Conservation (phyloP, 2,113 vertebrate species). For the Lepus americanus region DNA sequence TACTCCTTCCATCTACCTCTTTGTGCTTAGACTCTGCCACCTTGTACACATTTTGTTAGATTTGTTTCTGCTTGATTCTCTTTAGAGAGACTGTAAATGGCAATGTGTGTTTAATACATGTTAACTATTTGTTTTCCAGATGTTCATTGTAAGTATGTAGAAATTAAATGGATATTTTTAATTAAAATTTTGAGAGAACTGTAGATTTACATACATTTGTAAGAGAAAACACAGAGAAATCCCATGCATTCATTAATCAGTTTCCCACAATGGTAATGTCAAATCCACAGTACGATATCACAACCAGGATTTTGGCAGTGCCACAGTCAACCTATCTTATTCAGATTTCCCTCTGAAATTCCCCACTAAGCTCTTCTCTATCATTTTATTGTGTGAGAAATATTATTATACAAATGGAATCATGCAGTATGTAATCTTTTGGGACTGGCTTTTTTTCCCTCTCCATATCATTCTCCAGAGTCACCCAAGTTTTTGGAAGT, state of each 20-base stretch:
- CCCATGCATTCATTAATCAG: background rate
- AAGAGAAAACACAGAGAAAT: constrained; percentile 21
- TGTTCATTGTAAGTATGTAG: background rate
- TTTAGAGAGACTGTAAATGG: background rate
- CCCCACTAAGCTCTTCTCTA: background rate
- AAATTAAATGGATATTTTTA: constrained; percentile 16
- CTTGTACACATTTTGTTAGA: background rate
- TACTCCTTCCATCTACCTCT: background rate
- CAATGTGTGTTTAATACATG: background rate
- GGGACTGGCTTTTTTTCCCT: background rate
- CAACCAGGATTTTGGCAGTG: background rate
- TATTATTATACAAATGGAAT: background rate
- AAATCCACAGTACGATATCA: constrained; percentile 7
- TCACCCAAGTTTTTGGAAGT: background rate
- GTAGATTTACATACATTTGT: background rate
- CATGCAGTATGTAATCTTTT: background rate
- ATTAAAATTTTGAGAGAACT: background rate
- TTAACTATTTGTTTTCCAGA: background rate
- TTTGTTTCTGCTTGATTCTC: background rate
- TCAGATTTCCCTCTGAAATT: constrained; percentile 8
- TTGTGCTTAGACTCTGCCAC: background rate
- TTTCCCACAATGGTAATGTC: background rate
- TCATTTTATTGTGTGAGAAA: background rate
- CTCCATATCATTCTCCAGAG: background rate
- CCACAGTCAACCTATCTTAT: background rate